Percentiles rank a stretch among this genome's conserved stretches.
phyloP scores from a whole-genome alignment of 2,888 invertebrate genomes.

The Hypsopygia costalis region DNA sequence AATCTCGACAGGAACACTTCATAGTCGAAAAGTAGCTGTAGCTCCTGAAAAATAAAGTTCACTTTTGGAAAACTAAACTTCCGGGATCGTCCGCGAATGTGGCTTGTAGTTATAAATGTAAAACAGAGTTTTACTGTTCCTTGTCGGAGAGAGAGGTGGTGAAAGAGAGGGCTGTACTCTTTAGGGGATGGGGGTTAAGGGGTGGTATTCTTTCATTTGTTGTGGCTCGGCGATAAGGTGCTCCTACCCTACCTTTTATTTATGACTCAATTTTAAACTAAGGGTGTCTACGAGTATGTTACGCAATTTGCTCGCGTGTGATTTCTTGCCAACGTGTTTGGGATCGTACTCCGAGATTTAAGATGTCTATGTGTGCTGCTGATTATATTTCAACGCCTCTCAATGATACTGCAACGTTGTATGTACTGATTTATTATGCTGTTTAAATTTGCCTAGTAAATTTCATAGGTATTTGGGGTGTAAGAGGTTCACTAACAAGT shows the following conservation, averaged over 20 bases:
- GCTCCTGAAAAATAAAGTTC: constrained; percentile 21
- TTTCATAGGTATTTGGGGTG: no score
- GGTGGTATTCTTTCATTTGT: constrained; percentile 69
- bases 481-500: no score
- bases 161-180: constrained; percentile 22
- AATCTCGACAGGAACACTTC: constrained; percentile 14
- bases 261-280: constrained; percentile 77
- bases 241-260: constrained; percentile 69
- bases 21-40: constrained; percentile 28
- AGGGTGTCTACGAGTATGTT: constrained; percentile 63
- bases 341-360: constrained; percentile 7
- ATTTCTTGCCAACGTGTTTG: constrained; percentile 33
- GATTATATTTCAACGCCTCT: constrained; percentile 9
- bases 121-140: constrained; percentile 59
- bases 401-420: background rate
- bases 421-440: no score
- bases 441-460: no score
- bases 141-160: constrained; percentile 41
- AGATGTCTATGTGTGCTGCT: background rate
- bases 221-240: constrained; percentile 65
- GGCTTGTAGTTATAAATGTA: constrained; percentile 79
- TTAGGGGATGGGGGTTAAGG: constrained; percentile 21
- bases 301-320: constrained; percentile 56
- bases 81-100: constrained; percentile 37
- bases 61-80: constrained; percentile 16